Evolutionary conservation across 2,113 vertebrate species (phyloP), one percentile per base, ranked within the genome.

Genomic region (Corythornis vintsioides): DNA sequence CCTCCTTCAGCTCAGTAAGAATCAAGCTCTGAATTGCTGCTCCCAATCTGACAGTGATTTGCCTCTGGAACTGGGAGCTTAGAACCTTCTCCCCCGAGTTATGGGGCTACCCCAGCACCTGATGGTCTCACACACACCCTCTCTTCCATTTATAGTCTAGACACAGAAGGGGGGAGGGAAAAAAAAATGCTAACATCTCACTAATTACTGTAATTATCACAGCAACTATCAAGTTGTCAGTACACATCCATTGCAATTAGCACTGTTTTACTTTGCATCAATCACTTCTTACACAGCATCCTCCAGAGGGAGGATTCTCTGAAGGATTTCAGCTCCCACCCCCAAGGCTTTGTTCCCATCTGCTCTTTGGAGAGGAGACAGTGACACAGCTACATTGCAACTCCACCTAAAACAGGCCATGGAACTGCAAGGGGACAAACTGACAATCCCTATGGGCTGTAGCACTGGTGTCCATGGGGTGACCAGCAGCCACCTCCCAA

Each of bases 191-290:
- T 43, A 92, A 43, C 76, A 78, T 92, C 73, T 78, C 69, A 56
- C 75, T 95, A 96, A 96, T 96, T 93, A 93, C 96, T 75, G 89
- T 94, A 96, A 96, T 94, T 89, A 96, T 93, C 91, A 65, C 83
- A 71, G 94, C 91, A 96, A 95, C 89, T 83, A 95, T 96, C 96
- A 94, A 96, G 94, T 94, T 96, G 95, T 95, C 96, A 96, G 92
- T 94, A 94, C 94, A 91, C 79, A 95, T 95, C 94, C 87, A 96
- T 83, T 81, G 95, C 96, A 95, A 96, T 95, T 95, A 95, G 88
- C 95, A 69, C 84, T 93, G 95, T 91, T 96, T 96, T 92, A 92
- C 94, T 96, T 93, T 45, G 69, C 95, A 94, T 95, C 95, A 92
- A 96, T 96, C 95, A 94, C 53, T 96, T 60, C 77, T 88, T 74